These are phyloP conservation scores for Pogonophryne albipinna DNA, from an alignment of 2,797 vertebrate genomes.

Conservation along the genomic window DNA sequence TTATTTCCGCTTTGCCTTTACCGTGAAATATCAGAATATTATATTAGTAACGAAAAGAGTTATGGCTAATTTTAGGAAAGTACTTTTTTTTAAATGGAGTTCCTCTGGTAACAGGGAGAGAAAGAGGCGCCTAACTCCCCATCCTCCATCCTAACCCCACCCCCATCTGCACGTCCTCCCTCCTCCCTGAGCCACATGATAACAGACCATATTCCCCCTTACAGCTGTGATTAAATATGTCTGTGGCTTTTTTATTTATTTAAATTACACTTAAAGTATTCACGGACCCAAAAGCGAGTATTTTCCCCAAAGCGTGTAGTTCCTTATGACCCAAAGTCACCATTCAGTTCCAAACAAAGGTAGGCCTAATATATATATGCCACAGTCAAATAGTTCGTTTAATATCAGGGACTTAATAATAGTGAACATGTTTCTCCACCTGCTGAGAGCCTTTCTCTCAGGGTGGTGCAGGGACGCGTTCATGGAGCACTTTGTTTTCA, in stretches of 20 bases:
- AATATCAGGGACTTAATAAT: too few relatives aligned
- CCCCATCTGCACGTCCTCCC: conserved; percentile 54
- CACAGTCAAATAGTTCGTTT: too few relatives aligned
- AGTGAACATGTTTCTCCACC: too few relatives aligned
- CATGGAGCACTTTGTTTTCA: too few relatives aligned
- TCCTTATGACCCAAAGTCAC: too few relatives aligned
- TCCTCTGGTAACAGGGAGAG: conserved; percentile 73
- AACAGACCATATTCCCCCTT: background rate
- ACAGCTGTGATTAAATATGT: background rate
- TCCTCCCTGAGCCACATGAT: background rate
- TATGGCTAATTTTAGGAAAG: background rate
- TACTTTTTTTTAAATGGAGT: conserved; percentile 59
- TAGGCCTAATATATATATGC: too few relatives aligned
- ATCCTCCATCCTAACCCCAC: conserved; percentile 65
- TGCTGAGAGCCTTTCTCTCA: too few relatives aligned
- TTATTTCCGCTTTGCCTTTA: background rate
- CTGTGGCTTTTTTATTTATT: too few relatives aligned
- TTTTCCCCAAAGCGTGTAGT: too few relatives aligned
- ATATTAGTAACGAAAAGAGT: background rate
- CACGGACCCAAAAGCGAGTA: background rate
- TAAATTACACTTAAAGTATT: background rate
- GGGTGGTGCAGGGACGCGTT: too few relatives aligned
- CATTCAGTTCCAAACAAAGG: too few relatives aligned
- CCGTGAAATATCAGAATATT: background rate
- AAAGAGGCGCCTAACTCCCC: conserved; percentile 70